Conservation (phyloP, 2,113 vertebrate species). For the Sphaerodactylus townsendi region DNA sequence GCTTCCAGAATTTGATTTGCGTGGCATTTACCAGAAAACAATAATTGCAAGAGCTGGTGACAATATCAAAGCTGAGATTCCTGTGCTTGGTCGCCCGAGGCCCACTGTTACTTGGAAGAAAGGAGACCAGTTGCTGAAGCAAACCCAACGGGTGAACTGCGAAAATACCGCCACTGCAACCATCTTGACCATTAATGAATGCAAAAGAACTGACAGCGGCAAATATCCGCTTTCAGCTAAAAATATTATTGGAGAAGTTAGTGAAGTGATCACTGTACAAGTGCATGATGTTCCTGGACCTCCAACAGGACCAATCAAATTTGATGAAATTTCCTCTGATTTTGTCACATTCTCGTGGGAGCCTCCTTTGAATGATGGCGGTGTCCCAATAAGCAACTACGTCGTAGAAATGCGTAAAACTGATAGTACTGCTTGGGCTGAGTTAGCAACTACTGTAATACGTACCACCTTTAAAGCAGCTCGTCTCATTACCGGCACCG, state of each 20-base stretch:
- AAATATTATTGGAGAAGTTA: conserved; percentile 92
- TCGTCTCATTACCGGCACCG: conserved; percentile 88
- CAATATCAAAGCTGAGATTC: conserved; percentile 96
- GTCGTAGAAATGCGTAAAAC: conserved; percentile 93
- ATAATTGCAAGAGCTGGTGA: conserved; percentile 94
- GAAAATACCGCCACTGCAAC: conserved; percentile 90
- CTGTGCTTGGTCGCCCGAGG: conserved; percentile 91
- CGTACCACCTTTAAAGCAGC: conserved; percentile 93
- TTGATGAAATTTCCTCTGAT: conserved; percentile 91
- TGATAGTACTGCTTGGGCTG: conserved; percentile 89
- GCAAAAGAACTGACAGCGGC: conserved; percentile 86
- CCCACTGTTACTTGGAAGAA: conserved; percentile 95
- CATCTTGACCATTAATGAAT: conserved; percentile 89
- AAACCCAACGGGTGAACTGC: conserved; percentile 88
- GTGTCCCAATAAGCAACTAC: conserved; percentile 95
- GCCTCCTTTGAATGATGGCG: conserved; percentile 93
- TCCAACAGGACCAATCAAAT: conserved; percentile 92
- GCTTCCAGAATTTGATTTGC: conserved; percentile 92
- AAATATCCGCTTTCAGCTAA: conserved; percentile 88
- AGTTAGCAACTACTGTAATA: conserved; percentile 88
- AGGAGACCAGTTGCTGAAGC: conserved; percentile 85
- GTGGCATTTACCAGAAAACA: conserved; percentile 91
- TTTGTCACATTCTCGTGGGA: conserved; percentile 92
- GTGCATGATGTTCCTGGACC: conserved; percentile 96
- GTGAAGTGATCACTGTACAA: conserved; percentile 87